Conservation (phyloP, 2,888 invertebrate species). For the Allolobophora icterica region DNA sequence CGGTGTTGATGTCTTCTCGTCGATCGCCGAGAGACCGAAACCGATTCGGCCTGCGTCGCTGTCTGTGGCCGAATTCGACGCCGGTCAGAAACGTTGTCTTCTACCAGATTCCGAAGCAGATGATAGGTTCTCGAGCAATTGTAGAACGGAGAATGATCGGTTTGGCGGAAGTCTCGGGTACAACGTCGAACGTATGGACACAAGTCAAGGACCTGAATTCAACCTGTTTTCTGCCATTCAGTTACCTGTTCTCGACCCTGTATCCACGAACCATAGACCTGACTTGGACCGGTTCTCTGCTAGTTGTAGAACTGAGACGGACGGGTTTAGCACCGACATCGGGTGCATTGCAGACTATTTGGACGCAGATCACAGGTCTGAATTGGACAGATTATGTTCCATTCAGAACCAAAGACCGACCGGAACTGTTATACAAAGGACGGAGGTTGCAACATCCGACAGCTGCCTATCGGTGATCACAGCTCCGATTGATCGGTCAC, state of each 20-base stretch:
- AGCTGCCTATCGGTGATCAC: constrained; percentile 8
- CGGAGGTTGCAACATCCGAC: background rate
- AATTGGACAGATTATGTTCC: background rate
- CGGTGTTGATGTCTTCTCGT: background rate
- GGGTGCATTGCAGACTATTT: background rate
- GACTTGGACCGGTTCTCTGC: background rate
- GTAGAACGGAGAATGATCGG: too few species aligned
- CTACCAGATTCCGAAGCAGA: background rate
- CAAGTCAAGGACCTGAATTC: background rate
- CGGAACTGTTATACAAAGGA: background rate
- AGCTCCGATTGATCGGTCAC: background rate
- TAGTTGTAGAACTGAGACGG: background rate
- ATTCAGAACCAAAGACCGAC: background rate
- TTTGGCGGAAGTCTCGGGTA: too few species aligned
- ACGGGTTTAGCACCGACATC: too few species aligned
- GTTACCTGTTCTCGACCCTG: background rate
- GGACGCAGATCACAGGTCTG: background rate
- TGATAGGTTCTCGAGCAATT: too few species aligned
- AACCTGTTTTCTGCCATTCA: background rate
- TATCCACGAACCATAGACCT: background rate
- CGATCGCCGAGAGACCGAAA: background rate
- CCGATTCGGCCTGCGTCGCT: background rate
- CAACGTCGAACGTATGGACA: background rate
- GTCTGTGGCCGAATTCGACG: background rate
- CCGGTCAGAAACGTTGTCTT: background rate